phyloP scores from a whole-genome alignment of 2,888 invertebrate genomes.

The Dicranocentrus wangi region DNA sequence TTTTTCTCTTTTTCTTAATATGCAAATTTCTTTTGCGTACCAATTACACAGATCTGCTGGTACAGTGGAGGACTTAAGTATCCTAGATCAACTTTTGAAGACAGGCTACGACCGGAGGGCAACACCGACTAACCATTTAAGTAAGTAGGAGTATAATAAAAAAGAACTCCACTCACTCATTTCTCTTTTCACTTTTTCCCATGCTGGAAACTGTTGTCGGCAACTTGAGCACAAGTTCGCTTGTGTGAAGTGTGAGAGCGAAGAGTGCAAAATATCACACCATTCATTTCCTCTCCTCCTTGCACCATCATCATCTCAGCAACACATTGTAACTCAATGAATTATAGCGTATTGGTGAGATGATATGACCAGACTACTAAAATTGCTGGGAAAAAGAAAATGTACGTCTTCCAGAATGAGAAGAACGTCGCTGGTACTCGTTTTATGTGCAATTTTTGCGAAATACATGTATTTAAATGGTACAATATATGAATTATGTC shows the following conservation, averaged over 20 bases:
- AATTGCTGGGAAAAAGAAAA: background rate
- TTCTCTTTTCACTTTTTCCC: constrained; percentile 16
- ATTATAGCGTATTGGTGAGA: constrained; percentile 3
- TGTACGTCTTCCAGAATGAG: no score
- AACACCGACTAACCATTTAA: constrained; percentile 76
- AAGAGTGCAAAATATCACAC: constrained; percentile 9
- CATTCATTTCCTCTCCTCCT: background rate
- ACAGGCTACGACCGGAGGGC: constrained; percentile 76
- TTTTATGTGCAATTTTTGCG: no score
- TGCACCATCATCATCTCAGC: background rate
- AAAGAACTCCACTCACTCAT: background rate
- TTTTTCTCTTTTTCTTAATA: constrained; percentile 40
- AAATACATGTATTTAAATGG: no score
- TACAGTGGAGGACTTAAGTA: constrained; percentile 75
- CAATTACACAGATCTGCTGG: constrained; percentile 73
- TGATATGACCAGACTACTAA: background rate
- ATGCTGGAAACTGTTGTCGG: background rate
- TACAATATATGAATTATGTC: no score
- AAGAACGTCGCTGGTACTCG: no score
- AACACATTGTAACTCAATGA: constrained; percentile 7
- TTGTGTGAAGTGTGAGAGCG: constrained; percentile 20
- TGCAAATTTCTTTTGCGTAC: constrained; percentile 48
- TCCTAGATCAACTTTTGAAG: constrained; percentile 75
- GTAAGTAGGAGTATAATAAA: constrained; percentile 73
- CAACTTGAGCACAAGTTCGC: background rate